Conservation (phyloP, 2,113 vertebrate genomes). For the Etia nguti region DNA sequence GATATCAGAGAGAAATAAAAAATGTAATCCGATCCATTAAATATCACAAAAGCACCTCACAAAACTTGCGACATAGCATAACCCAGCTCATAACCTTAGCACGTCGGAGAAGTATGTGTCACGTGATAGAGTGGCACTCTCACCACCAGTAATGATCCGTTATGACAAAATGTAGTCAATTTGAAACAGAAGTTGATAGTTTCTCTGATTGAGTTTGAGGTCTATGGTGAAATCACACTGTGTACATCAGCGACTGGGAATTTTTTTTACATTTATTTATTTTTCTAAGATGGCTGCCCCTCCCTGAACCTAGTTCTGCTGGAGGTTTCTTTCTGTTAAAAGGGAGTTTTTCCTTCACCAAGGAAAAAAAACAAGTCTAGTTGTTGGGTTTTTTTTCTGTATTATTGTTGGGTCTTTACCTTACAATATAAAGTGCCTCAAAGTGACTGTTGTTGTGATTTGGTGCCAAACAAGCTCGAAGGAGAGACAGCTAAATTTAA, state of each 20-base stretch:
- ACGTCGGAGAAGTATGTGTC: no score
- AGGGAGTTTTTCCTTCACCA: background rate
- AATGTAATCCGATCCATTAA: no score
- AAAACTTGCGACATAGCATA: no score
- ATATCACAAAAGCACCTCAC: no score
- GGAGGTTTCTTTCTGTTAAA: background rate
- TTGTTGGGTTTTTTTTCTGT: background rate
- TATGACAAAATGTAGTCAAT: background rate
- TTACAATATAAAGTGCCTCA: background rate
- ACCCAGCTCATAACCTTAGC: no score
- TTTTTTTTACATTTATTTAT: fast-evolving
- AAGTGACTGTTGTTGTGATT: background rate
- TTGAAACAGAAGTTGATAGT: background rate
- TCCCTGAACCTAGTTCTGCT: background rate
- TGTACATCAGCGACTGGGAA: background rate
- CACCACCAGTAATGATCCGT: background rate
- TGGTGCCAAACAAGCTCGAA: background rate
- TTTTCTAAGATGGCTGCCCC: background rate
- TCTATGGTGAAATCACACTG: background rate
- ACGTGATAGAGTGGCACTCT: no score
- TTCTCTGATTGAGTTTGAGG: background rate
- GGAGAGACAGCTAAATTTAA: background rate
- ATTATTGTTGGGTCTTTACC: background rate
- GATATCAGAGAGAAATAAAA: no score
- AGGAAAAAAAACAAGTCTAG: background rate